Evolutionary conservation across 2,888 invertebrate genomes (phyloP), one percentile per base, ranked within the genome.

Genomic region (Drosophila tripunctata): DNA sequence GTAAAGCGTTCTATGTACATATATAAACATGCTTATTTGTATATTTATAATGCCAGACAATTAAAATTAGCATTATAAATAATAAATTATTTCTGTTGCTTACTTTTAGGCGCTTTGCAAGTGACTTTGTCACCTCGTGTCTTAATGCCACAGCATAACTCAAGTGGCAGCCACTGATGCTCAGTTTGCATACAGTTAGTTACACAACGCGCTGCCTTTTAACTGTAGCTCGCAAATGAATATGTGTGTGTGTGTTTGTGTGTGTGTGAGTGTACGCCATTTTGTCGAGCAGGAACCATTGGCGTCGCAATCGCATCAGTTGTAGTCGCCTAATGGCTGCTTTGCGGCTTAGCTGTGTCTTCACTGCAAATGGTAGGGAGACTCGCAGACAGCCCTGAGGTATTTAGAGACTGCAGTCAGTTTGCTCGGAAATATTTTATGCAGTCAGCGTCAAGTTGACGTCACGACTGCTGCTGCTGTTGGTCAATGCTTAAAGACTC

Each of bases 281-380:
- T 79, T 70, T 64, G 71, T 68, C 54, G 62, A 76, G 80, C 60
- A 76, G 67, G 80, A 76, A 50, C 61, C 75, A 75, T 78, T 79
- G 65, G 72, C 65, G 61, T 48, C 75, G 77, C 58, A 69, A 33
- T 79, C 67, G 84, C 77, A 68, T 63, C 80, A 71, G 82, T 81
- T 67, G 66, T 67, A 68, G 86, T 68, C 68, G 75, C 64, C 75
- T 81, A 81, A 81, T 81, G 80, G 80, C 79, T 85, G 80, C 86
- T 87, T 85, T 81, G 80, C 79, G 87, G 87, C 82, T 82, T 79
- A 68, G 75, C 76, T 85, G 71, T 27, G 47, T 45, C 51, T 48
- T 7, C 17, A 8, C 19, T 10, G 10, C 5, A n/a, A 24, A 33
- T 12, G n/a, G 24, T n/a, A n/a, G n/a, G n/a, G n/a, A 7, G 5